These are phyloP conservation scores for Anodontia alba DNA, from an alignment of 2,888 invertebrate species.

Conservation along the genomic window DNA sequence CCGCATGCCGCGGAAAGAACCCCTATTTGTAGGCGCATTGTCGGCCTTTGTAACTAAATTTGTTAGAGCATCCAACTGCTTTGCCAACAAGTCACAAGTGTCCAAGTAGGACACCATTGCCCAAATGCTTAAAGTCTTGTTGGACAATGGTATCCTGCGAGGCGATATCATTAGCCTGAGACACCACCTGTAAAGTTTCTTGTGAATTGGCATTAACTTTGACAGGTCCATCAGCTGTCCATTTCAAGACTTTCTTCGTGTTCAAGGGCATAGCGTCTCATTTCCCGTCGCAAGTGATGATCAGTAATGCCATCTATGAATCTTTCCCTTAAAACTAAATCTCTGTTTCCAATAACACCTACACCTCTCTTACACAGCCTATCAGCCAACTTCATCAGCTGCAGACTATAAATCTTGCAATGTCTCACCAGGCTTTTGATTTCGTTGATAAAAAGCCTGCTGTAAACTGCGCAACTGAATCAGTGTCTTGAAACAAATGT, in stretches of 20 bases:
- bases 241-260: background rate
- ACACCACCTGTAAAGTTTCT: background rate
- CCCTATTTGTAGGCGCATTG: too few relatives aligned
- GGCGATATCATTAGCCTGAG: too few relatives aligned
- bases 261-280: background rate
- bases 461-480: background rate
- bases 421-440: background rate
- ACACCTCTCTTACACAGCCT: background rate
- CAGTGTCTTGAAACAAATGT: constrained; percentile 3
- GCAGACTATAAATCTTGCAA: constrained; percentile 8
- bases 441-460: constrained; percentile 17
- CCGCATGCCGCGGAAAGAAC: background rate
- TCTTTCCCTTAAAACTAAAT: background rate
- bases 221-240: background rate
- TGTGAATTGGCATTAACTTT: background rate
- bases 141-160: too few relatives aligned
- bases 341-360: background rate
- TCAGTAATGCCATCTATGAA: background rate
- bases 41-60: too few relatives aligned
- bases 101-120: too few relatives aligned
- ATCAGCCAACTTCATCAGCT: constrained; percentile 5
- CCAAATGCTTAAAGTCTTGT: too few relatives aligned
- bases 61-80: too few relatives aligned
- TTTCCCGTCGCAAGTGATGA: background rate
- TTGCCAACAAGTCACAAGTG: too few relatives aligned